Evolutionary conservation across 2,888 invertebrate species (phyloP).

Genomic region (Tanytarsus gracilentus): DNA sequence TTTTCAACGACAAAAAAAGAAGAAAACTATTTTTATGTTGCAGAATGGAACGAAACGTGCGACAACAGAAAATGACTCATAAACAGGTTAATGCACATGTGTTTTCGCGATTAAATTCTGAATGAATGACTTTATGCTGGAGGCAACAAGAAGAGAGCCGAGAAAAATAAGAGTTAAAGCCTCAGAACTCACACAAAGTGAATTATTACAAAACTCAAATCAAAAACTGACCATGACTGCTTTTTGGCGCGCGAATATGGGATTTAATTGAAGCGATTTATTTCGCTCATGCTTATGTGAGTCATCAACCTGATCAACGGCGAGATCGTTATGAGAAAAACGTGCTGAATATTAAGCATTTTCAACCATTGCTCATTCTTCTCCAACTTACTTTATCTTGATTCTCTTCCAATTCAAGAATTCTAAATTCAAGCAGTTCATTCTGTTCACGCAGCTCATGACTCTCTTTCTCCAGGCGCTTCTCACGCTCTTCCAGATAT

Average conservation of each 20-base stretch:
- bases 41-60: background rate
- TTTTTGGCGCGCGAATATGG: background rate
- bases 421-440: constrained; percentile 69
- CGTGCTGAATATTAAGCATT: background rate
- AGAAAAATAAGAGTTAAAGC: too few species aligned
- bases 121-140: too few species aligned
- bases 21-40: background rate
- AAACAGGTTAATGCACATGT: constrained; percentile 24
- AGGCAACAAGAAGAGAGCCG: too few species aligned
- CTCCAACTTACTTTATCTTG: constrained; percentile 45
- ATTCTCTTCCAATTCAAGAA: constrained; percentile 65
- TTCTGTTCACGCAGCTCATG: constrained; percentile 69
- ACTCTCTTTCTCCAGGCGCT: constrained; percentile 55
- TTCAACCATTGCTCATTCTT: too few species aligned
- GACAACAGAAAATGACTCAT: constrained; percentile 20
- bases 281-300: background rate
- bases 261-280: background rate
- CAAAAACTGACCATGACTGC: background rate
- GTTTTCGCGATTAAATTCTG: background rate
- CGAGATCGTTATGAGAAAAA: background rate
- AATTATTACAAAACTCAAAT: too few species aligned
- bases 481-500: constrained; percentile 46
- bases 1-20: background rate
- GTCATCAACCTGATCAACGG: too few species aligned
- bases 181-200: too few species aligned